Percentiles rank a stretch among this genome's conserved stretches.
phyloP scores from a whole-genome alignment of 2,113 vertebrate genomes.

The Cryptoleucopteryx plumbea region DNA sequence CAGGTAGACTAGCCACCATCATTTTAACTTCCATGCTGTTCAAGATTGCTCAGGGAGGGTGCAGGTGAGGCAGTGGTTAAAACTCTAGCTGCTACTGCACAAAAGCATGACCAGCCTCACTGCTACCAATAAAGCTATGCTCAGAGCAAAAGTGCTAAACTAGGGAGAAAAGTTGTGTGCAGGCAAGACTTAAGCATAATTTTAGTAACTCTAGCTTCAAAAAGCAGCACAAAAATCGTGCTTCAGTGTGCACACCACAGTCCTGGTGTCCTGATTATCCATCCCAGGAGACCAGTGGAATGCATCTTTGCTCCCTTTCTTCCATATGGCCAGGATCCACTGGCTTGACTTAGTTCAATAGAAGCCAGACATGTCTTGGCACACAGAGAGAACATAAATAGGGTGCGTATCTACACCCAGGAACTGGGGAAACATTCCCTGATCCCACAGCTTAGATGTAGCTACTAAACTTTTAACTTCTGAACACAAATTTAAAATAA shows the following conservation, averaged over 20 bases:
- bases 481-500: conserved; percentile 53
- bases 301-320: conserved; percentile 26
- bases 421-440: conserved; percentile 6
- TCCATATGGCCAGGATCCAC: background rate
- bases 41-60: background rate
- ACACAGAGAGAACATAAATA: background rate
- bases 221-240: background rate
- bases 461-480: conserved; percentile 41
- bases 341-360: background rate
- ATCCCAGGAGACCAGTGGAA: background rate
- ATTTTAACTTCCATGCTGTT: background rate
- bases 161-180: background rate
- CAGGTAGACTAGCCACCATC: background rate
- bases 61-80: background rate
- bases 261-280: background rate
- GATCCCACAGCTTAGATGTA: conserved; percentile 20
- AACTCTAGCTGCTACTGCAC: background rate
- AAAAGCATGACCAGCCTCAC: background rate
- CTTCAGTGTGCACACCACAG: background rate
- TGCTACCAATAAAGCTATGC: background rate
- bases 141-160: background rate
- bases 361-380: background rate
- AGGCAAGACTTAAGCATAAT: conserved; percentile 6
- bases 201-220: conserved; percentile 8
- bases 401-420: background rate